These are phyloP conservation scores for Oplegnathus fasciatus DNA, from an alignment of 2,113 vertebrate species.

Conservation along the genomic window DNA sequence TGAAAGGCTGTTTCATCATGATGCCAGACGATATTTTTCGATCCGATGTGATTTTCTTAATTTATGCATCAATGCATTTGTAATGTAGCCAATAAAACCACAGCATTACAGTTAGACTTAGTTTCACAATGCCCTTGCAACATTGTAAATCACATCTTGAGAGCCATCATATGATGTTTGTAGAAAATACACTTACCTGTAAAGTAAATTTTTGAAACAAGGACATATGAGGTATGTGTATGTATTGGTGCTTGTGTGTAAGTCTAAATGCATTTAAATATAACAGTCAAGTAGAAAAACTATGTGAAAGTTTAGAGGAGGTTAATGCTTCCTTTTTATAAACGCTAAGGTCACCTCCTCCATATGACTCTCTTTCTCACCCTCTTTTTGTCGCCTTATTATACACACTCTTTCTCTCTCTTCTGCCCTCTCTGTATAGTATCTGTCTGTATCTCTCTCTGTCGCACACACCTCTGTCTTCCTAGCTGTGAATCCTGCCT, in stretches of 20 bases:
- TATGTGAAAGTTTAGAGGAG: slow-evolving; percentile 6
- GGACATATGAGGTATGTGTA: not conserved
- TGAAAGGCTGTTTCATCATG: not conserved
- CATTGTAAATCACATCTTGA: too few relatives aligned
- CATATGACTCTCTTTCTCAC: slow-evolving; percentile 23
- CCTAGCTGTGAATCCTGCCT: slow-evolving; percentile 56
- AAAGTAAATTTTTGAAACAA: not conserved
- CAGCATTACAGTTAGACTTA: not conserved
- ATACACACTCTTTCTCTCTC: slow-evolving; percentile 14
- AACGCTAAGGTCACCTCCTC: slow-evolving; percentile 49
- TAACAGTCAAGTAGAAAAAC: not conserved
- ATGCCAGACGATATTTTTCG: not conserved
- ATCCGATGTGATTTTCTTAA: not conserved
- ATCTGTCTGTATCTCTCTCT: slow-evolving; percentile 20
- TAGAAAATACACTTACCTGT: not conserved
- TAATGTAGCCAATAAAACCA: not conserved
- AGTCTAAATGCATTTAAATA: not conserved
- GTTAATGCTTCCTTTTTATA: slow-evolving; percentile 53
- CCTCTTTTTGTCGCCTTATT: slow-evolving; percentile 48
- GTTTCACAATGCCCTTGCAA: too few relatives aligned
- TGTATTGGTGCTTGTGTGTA: not conserved
- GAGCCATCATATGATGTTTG: too few relatives aligned
- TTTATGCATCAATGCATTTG: not conserved
- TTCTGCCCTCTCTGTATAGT: not conserved
- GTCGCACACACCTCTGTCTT: slow-evolving; percentile 33